Percentiles rank a stretch among this genome's conserved stretches.
Evolutionary conservation across 2,797 vertebrate species (phyloP).

Genomic region (Bovichtus diacanthus): DNA sequence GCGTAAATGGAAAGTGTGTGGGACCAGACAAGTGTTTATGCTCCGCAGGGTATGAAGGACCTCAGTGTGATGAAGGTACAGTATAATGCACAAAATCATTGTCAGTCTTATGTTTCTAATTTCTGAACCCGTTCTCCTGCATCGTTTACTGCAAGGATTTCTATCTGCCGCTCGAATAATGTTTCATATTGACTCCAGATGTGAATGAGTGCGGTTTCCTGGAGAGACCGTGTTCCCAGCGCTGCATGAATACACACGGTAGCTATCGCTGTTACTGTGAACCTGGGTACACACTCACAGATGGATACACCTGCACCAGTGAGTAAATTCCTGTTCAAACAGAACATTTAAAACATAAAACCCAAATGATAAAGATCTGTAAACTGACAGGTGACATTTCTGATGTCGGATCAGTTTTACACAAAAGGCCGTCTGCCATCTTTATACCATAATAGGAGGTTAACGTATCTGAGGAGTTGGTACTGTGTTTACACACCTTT

Average conservation of each 20-base stretch:
- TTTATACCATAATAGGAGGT: slow-evolving; percentile 46
- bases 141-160: slow-evolving; percentile 60
- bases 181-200: slow-evolving; percentile 79
- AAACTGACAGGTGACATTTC: slow-evolving; percentile 26
- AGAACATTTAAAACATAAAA: slow-evolving; percentile 19
- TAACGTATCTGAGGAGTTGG: slow-evolving; percentile 19
- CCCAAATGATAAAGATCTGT: slow-evolving; percentile 16
- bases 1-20: slow-evolving; percentile 76
- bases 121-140: slow-evolving; percentile 52
- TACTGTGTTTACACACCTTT: slow-evolving; percentile 33
- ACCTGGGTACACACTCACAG: slow-evolving; percentile 76
- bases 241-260: slow-evolving; percentile 83
- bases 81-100: slow-evolving; percentile 26
- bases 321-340: slow-evolving; percentile 64
- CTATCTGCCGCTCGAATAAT: slow-evolving; percentile 57
- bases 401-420: slow-evolving; percentile 28
- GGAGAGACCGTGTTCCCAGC: slow-evolving; percentile 79
- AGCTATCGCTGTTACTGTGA: slow-evolving; percentile 84
- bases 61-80: slow-evolving; percentile 78
- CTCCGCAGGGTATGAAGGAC: slow-evolving; percentile 73
- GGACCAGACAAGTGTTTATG: slow-evolving; percentile 79
- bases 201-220: slow-evolving; percentile 83
- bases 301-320: slow-evolving; percentile 81
- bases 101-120: slow-evolving; percentile 52
- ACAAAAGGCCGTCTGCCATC: slow-evolving; percentile 22